Conservation (phyloP, 2,113 vertebrate genomes). For the Tyto alba region DNA sequence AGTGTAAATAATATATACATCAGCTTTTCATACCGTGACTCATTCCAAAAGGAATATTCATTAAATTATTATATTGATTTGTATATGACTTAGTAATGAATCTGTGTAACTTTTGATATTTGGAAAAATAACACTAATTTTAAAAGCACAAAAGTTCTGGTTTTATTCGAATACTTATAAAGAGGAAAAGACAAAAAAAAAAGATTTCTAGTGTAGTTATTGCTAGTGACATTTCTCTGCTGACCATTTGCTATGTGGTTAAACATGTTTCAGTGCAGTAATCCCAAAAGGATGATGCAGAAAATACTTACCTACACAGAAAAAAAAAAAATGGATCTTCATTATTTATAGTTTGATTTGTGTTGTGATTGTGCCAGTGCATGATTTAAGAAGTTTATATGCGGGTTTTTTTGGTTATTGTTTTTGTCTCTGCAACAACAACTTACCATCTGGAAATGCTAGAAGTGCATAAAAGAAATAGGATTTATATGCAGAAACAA, state of each 20-base stretch:
- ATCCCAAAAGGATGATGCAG: background rate
- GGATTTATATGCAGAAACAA: conserved; percentile 9
- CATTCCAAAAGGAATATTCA: background rate
- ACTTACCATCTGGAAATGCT: conserved; percentile 61
- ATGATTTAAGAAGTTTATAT: background rate
- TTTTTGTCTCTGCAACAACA: conserved; percentile 13
- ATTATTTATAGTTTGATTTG: conserved; percentile 46
- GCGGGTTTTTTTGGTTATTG: fast-evolving
- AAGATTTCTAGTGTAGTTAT: background rate
- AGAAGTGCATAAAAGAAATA: background rate
- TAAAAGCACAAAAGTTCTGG: background rate
- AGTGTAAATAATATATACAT: background rate
- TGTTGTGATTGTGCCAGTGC: background rate
- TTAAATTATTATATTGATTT: background rate
- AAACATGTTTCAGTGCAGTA: background rate
- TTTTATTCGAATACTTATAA: background rate
- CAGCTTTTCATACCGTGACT: background rate
- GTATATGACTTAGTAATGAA: background rate
- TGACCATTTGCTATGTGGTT: background rate
- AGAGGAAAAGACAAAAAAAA: background rate
- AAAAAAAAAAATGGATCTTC: background rate
- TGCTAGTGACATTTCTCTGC: fast-evolving
- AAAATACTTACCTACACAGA: conserved; percentile 17
- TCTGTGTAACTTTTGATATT: background rate
- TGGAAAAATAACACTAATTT: background rate